phyloP scores from a whole-genome alignment of 2,888 invertebrate species.

The Drosophila mulleri region DNA sequence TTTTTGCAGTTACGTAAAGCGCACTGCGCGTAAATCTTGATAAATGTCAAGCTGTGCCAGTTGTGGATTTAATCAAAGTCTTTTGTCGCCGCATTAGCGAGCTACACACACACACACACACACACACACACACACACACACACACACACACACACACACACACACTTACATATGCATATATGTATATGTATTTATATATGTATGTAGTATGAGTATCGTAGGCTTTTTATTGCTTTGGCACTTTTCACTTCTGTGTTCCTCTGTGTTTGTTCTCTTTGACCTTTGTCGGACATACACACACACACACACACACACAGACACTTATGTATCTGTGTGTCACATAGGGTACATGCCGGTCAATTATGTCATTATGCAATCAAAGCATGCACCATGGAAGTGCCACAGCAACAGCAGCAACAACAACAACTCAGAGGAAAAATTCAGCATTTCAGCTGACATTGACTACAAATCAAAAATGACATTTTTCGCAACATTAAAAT shows the following conservation, averaged over 20 bases:
- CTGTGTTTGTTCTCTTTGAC: conserved; percentile 57
- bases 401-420: conserved; percentile 6
- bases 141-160: conserved; percentile 10
- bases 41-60: conserved; percentile 67
- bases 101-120: conserved; percentile 12
- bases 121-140: conserved; percentile 11
- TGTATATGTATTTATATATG: background rate
- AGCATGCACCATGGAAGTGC: conserved; percentile 43
- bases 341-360: conserved; percentile 70
- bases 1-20: conserved; percentile 54
- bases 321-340: conserved; percentile 2
- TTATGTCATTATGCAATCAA: conserved; percentile 79
- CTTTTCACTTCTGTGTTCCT: conserved; percentile 14
- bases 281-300: conserved; percentile 53
- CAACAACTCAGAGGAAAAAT: conserved; percentile 2
- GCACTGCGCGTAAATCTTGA: conserved; percentile 51
- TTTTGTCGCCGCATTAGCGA: conserved; percentile 74
- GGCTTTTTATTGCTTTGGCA: conserved; percentile 55
- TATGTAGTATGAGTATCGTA: conserved; percentile 11
- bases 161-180: conserved; percentile 11
- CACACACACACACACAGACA: conserved; percentile 3
- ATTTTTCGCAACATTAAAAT: conserved; percentile 13
- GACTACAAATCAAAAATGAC: conserved; percentile 10
- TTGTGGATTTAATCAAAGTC: conserved; percentile 72
- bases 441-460: conserved; percentile 29